Percentiles rank a stretch among this genome's conserved stretches.
These are phyloP conservation scores for Pipa parva DNA, from an alignment of 2,113 vertebrate species.

Conservation along the genomic window DNA sequence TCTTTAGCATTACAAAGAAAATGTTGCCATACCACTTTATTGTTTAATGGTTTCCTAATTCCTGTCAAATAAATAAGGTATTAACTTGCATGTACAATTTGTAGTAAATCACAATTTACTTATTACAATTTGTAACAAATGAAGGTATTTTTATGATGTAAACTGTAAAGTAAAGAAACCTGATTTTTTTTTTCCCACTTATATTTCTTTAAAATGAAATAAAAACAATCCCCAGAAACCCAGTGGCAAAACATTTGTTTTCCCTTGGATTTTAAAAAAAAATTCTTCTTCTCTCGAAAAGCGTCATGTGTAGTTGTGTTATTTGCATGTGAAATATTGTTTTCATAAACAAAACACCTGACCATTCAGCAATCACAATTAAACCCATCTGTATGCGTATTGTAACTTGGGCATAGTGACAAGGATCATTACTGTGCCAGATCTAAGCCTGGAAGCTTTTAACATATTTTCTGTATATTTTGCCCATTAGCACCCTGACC, in stretches of 20 bases:
- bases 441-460: conserved; percentile 33
- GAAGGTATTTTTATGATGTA: too few species aligned
- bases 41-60: too few species aligned
- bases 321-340: conserved; percentile 41
- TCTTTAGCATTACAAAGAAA: too few species aligned
- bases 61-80: too few species aligned
- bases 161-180: too few species aligned
- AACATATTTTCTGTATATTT: conserved; percentile 42
- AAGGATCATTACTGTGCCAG: conserved; percentile 36
- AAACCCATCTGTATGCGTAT: conserved; percentile 36
- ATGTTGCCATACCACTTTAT: too few species aligned
- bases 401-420: conserved; percentile 28
- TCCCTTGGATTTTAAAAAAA: not conserved
- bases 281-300: not conserved
- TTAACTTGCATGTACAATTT: too few species aligned
- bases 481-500: conserved; percentile 40
- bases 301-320: not conserved
- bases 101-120: too few species aligned
- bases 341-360: conserved; percentile 40
- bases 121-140: too few species aligned
- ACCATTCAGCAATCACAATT: conserved; percentile 38
- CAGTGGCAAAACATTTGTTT: not conserved
- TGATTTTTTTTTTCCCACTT: too few species aligned
- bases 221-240: too few species aligned
- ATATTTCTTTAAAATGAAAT: too few species aligned